A percentile compares a stretch with the other conserved stretches of the same genome.
phyloP scores from a whole-genome alignment of 2,888 invertebrate species.

The Amblyjoppa proteus region DNA sequence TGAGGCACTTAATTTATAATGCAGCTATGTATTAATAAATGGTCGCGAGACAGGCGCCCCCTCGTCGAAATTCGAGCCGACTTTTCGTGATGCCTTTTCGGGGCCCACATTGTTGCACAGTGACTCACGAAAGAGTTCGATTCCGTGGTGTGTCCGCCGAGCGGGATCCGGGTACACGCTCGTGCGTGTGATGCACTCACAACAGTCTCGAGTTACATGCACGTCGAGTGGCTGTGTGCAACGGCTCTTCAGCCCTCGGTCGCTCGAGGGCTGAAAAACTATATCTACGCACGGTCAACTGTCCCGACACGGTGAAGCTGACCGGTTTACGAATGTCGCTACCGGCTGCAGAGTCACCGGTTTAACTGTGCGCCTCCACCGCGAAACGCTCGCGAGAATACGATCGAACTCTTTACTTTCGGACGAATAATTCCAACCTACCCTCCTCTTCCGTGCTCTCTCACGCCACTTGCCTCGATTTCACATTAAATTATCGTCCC shows the following conservation, averaged over 20 bases:
- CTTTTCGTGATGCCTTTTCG: slow-evolving; percentile 33
- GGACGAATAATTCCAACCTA: slow-evolving; percentile 49
- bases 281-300: neutral
- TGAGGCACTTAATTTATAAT: neutral
- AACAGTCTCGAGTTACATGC: slow-evolving; percentile 63
- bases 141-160: slow-evolving; percentile 48
- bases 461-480: slow-evolving; percentile 43
- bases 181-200: slow-evolving; percentile 62
- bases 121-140: slow-evolving; percentile 67
- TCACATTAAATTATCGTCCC: slow-evolving; percentile 26
- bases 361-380: slow-evolving; percentile 10
- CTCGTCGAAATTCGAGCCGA: slow-evolving; percentile 34
- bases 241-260: slow-evolving; percentile 19
- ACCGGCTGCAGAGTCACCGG: slow-evolving; percentile 12
- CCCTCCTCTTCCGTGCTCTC: slow-evolving; percentile 29
- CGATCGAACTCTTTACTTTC: slow-evolving; percentile 42
- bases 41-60: neutral
- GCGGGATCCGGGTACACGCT: slow-evolving; percentile 43
- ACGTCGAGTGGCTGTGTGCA: slow-evolving; percentile 54
- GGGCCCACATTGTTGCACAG: slow-evolving; percentile 35
- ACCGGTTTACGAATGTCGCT: slow-evolving; percentile 10
- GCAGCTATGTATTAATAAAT: neutral
- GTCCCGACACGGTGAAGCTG: slow-evolving; percentile 41
- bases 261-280: slow-evolving; percentile 52
- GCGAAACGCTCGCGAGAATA: slow-evolving; percentile 7